These are phyloP conservation scores for Spisula solida DNA, from an alignment of 2,888 invertebrate genomes.

Conservation along the genomic window DNA sequence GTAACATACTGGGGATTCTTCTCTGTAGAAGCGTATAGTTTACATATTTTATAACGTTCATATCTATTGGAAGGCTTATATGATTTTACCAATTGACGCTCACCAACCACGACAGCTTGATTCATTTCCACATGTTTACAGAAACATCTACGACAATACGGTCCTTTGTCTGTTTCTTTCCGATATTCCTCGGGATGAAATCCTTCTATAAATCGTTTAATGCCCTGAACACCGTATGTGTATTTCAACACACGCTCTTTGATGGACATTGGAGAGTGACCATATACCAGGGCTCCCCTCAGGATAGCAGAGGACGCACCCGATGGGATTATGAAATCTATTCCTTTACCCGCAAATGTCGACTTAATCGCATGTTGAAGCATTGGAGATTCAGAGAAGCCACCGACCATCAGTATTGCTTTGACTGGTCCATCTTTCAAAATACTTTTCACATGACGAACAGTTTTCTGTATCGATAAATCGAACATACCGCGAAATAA, in stretches of 20 bases:
- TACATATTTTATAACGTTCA: background rate
- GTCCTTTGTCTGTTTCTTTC: background rate
- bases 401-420: constrained; percentile 38
- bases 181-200: background rate
- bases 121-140: background rate
- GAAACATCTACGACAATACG: background rate
- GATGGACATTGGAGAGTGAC: background rate
- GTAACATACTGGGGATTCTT: background rate
- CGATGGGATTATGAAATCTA: background rate
- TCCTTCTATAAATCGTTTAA: background rate
- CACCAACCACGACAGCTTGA: background rate
- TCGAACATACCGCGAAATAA: background rate
- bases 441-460: background rate
- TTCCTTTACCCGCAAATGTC: background rate
- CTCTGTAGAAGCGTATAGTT: background rate
- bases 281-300: background rate
- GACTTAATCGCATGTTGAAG: constrained; percentile 18
- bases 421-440: background rate
- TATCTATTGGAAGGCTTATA: background rate
- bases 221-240: background rate
- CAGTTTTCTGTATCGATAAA: background rate
- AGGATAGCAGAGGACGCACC: background rate
- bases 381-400: constrained; percentile 38
- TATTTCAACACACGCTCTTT: background rate
- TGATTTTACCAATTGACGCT: background rate